These are phyloP conservation scores for Eulacestoma nigropectus DNA, from an alignment of 2,113 vertebrate species.

Conservation along the genomic window DNA sequence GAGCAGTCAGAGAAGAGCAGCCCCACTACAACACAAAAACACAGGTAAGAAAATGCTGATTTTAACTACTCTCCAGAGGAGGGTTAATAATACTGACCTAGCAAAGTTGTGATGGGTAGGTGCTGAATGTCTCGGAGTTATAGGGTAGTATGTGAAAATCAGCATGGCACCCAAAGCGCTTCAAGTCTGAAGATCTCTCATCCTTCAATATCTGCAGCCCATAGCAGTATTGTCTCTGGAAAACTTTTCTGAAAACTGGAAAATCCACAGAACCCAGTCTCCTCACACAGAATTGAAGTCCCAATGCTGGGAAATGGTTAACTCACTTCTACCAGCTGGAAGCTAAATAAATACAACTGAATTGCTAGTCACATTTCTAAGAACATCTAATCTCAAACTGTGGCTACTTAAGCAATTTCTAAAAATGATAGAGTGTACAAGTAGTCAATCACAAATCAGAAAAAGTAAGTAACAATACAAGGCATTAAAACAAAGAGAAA, in stretches of 20 bases:
- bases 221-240: not conserved
- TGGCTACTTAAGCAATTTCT: not conserved
- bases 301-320: not conserved
- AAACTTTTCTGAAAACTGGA: not conserved
- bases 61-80: not conserved
- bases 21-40: not conserved
- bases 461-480: not conserved
- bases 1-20: not conserved
- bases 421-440: not conserved
- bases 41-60: accelerated
- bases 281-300: not conserved
- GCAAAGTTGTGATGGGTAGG: not conserved
- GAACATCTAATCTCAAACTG: not conserved
- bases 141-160: not conserved
- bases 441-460: not conserved
- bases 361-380: not conserved
- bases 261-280: not conserved
- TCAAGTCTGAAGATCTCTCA: not conserved
- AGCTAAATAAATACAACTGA: not conserved
- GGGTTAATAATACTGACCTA: not conserved
- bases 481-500: not conserved
- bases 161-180: not conserved
- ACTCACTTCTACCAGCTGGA: not conserved
- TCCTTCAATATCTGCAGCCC: not conserved
- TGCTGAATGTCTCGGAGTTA: not conserved